Base-by-base conservation (phyloP, 2,888 invertebrate species). In the Lycophotia porphyrea region DNA sequence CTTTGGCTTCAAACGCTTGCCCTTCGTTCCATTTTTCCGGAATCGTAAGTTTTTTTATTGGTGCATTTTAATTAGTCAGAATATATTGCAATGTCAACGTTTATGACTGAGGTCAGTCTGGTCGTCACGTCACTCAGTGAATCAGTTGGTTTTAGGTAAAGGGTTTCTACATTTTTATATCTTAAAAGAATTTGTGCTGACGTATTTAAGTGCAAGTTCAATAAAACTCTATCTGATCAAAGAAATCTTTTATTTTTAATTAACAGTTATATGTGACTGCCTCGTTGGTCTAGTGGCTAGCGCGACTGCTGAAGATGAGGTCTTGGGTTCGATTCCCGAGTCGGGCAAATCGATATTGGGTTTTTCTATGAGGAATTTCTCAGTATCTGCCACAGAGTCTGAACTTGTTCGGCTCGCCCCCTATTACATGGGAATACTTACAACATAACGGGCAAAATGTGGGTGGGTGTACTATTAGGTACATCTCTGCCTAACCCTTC, bases 41-140 rank as follows among this genome's bases (percentile, higher is more conserved):
- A 71, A 58, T 21, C 39, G 3, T 36, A n/a, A 31, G 3, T 15
- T 52, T 44, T 36, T 68, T 67, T 42, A 27, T 34, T 0, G 18
- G 27, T 58, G 44, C 52, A 74, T 68, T 78, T 87, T 88, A 85
- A 89, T 87, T 88, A 87, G 86, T 88, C 81, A 81, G 75, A 67
- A 34, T 34, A 42, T 78, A 80, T 82, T 66, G 68, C 81, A 86
- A 81, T 86, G 76, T 68, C 74, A 85, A 84, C 82, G 63, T 82
- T 86, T 78, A 78, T 72, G 64, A 42, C 63, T 70, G 74, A 74
- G 74, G 79, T 75, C 86, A 74, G 55, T 36, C 21, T 52, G 77
- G 67, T 42, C 71, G 69, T 69, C 76, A 66, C 63, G 71, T 76
- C 75, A 71, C 60, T 8, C 31, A n/a, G 63, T 87, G 87, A 88